These are phyloP conservation scores for Zhengitettix transpicula DNA, from an alignment of 2,888 invertebrate species.

Conservation along the genomic window DNA sequence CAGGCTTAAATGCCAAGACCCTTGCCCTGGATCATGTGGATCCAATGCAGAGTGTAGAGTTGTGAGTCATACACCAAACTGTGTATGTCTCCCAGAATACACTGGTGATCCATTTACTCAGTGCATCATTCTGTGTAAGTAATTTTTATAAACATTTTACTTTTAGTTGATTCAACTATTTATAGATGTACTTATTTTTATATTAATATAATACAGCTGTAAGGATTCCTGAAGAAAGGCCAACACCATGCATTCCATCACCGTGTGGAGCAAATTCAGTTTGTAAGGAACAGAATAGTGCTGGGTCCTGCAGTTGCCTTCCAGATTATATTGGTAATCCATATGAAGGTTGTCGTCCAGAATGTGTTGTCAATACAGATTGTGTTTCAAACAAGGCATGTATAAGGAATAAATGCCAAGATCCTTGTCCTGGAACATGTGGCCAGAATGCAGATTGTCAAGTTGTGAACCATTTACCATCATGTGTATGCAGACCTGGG, in stretches of 20 bases:
- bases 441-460: constrained; percentile 57
- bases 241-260: constrained; percentile 43
- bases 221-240: constrained; percentile 14
- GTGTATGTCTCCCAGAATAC: constrained; percentile 24
- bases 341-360: constrained; percentile 16
- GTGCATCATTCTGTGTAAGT: constrained; percentile 13
- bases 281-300: constrained; percentile 32
- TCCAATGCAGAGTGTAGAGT: constrained; percentile 21
- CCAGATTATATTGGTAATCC: constrained; percentile 22
- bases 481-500: constrained; percentile 50
- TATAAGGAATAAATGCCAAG: constrained; percentile 53
- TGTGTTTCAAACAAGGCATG: constrained; percentile 47
- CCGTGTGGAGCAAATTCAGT: constrained; percentile 23
- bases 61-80: constrained; percentile 23
- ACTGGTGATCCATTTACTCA: constrained; percentile 23
- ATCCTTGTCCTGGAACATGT: constrained; percentile 61
- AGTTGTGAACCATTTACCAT: constrained; percentile 57
- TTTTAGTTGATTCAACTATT: too few relatives aligned
- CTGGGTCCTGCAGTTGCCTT: constrained; percentile 14
- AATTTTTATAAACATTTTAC: not conserved
- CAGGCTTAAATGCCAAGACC: constrained; percentile 25
- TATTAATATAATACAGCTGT: not conserved
- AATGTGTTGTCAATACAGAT: constrained; percentile 20
- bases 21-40: constrained; percentile 31
- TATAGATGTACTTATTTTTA: too few relatives aligned